These are phyloP conservation scores for Trachelus iudaicus DNA, from an alignment of 2,888 invertebrate species.

Conservation along the genomic window DNA sequence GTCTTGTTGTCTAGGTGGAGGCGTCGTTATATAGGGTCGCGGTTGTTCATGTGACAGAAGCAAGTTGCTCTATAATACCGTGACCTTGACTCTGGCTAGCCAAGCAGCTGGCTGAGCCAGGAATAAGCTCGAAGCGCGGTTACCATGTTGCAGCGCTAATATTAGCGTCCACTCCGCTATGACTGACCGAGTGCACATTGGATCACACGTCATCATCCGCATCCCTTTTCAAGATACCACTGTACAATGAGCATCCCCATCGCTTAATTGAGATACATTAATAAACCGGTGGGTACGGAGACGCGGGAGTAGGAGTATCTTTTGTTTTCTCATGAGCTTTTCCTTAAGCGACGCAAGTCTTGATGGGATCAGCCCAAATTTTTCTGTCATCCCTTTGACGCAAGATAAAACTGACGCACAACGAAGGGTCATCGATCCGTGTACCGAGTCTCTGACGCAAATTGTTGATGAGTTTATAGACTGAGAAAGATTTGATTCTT, in stretches of 20 bases:
- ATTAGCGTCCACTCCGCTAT: constrained; percentile 44
- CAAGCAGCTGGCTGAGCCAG: constrained; percentile 58
- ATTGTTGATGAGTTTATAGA: not conserved
- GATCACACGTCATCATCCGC: not conserved
- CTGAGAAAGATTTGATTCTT: not conserved
- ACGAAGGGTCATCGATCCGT: not conserved
- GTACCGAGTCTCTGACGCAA: not conserved
- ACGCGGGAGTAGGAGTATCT: not conserved
- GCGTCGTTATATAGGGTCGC: not conserved
- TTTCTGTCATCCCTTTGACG: not conserved
- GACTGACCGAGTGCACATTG: constrained; percentile 1
- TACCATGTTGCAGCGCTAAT: constrained; percentile 61
- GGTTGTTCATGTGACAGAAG: constrained; percentile 1
- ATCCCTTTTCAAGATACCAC: not conserved
- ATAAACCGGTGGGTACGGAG: not conserved
- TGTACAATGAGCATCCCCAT: not conserved
- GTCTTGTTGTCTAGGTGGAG: not conserved
- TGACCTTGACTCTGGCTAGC: constrained; percentile 63
- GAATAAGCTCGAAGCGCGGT: constrained; percentile 60
- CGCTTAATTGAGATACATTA: not conserved
- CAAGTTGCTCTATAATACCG: constrained; percentile 48
- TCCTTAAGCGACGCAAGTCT: not conserved
- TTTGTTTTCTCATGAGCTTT: not conserved
- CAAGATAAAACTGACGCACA: not conserved
- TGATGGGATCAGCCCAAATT: not conserved